Evolutionary conservation across 2,888 invertebrate genomes (phyloP), one percentile per base, ranked within the genome.

Genomic region (Agrochola litura): DNA sequence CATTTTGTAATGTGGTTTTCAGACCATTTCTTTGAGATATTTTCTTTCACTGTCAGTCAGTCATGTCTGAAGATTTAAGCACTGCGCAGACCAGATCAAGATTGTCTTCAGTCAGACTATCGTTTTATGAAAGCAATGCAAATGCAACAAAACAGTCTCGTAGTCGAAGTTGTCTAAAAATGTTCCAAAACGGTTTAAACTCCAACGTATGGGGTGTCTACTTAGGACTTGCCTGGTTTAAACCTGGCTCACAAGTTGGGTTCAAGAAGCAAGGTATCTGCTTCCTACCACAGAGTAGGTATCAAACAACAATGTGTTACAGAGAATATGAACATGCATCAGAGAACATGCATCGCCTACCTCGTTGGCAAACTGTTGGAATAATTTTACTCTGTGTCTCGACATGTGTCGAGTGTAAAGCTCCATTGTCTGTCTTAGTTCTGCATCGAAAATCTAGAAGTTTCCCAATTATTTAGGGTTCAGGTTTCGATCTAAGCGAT

Each of bases 391-490:
- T 46, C 10, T 22, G 80, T 22, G 14, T 19, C 10, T 14, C 25
- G 22, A 73, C 61, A 73, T n/a, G 46, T 8, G 37, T 54, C 5
- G 12, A 49, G 43, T 6, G 22, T 46, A 22, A 61, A 72, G 37
- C 52, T 37, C 37, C n/a, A 43, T 6, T 73, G 46, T 61, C 60
- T 25, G 12, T 14, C 43, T 73, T 8, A 30, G 41, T 25, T 67
- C 43, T 72, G 54, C 6, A 22, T 14, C 43, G 52, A 77, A 77
- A 19, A n/a, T 43, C 1, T 52, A 52, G 19, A 60, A 71, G 30
- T 60, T 76, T 25, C 8, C 41, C 41, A 37, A 70, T 49, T 54
- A 37, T 46, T 25, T 56, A 25, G 19, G 37, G 25, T 76, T 76
- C 77, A 10, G n/a, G 22, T 41, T 64, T 79, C 5, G 22, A 41